Base-by-base conservation (phyloP, 2,797 vertebrate genomes). In the Steatocranus sp. region DNA sequence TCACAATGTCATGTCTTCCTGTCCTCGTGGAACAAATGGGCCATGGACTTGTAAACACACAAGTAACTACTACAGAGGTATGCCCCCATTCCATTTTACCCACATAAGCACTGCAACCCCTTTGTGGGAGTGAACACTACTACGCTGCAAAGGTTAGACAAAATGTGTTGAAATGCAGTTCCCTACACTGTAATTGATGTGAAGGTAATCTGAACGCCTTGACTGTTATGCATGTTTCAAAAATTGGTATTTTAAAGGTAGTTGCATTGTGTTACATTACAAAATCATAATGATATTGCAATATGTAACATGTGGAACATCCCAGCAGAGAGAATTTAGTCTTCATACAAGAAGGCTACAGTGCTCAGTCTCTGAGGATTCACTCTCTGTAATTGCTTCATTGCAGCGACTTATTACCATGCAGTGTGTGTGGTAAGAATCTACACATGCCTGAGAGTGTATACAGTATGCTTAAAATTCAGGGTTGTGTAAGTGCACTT, bases 21-120 rank as follows among this genome's bases (percentile, higher is more conserved):
- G 89, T 93, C 80, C 77, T 86, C 32, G 18, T 76, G 61, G 84
- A 86, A 84, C 51, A 83, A 86, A 84, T 81, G 82, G 82, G 80
- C 75, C 83, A 77, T 79, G 46, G 51, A 85, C 32, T 80, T 54
- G 30, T 79, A 83, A 81, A 89, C 68, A 82, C 76, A 87, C 83
- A 84, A 36, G 76, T 63, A 85, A 75, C 75, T 79, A 73, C 48
- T 73, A 48, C 66, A 48, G 23, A 58, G 34, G 66, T 56, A 17
- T 38, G 48, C 46, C 75, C 82, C 51, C 23, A 61, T 41, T 61
- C 30, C 23, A 77, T 78, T 27, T 79, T 56, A 89, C 80, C 85
- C 75, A 14, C 70, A 83, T 70, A 25, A 73, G 53, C 32, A 23
- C 38, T 9, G 27, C 78, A 70, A 8, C 10, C 63, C 3, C 4